Evolutionary conservation across 1,140 invertebrate species (phyloP), one percentile per base, ranked within the genome.

Genomic region (Drosophila auraria): DNA sequence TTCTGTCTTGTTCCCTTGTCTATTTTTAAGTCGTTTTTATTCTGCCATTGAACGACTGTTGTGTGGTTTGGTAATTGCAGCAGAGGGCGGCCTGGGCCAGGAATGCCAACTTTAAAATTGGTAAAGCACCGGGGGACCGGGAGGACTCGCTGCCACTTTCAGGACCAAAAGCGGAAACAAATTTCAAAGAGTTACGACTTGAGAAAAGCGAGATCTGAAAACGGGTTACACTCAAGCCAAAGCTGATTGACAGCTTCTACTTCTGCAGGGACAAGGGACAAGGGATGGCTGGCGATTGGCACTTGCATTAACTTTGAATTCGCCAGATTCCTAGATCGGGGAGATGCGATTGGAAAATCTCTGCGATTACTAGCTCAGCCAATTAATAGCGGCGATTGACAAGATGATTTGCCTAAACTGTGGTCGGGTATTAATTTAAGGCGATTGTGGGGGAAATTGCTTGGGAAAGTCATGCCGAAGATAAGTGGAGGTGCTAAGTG

Each of bases 21-120:
- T 90, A 89, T 89, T 89, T 90, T 89, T 90, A 91, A 89, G 86
- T 78, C 87, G 80, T 69, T 87, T 91, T 90, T 87, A 87, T 90
- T 89, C 83, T 87, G 64, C 81, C 87, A 77, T 90, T 78, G 87
- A 89, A 89, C 86, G 86, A 86, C 82, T 89, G 86, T 89, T 89
- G 82, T 89, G 86, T 80, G 86, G 86, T 82, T 90, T 91, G 71
- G 86, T 89, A 89, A 89, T 89, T 89, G 86, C 86, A 77, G 75
- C 72, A 89, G 74, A 82, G 86, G 87, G 82, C 81, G 84, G 65
- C 68, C 69, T 42, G 69, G 50, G 54, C 68, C 77, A 63, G 63
- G 78, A 83, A 87, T 87, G 66, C 63, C 74, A 89, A 84, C 86
- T 87, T 84, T 84, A 81, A 89, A 89, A 89, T 87, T 89, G 83